Base-by-base conservation (phyloP, 2,113 vertebrate genomes). In the Colossoma macropomum region DNA sequence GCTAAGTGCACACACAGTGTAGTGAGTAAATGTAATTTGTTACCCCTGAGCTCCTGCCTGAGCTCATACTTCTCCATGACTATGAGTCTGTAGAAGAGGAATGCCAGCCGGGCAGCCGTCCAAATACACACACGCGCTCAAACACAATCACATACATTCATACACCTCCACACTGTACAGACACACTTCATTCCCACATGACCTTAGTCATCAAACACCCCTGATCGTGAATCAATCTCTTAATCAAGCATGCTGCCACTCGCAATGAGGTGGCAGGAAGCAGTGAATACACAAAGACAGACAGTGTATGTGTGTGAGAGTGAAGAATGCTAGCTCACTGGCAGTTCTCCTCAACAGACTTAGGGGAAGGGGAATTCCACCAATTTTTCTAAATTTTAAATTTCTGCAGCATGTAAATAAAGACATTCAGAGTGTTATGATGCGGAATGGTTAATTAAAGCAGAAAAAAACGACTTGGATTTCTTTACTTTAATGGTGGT, bases 191-290 rank as follows among this genome's bases (percentile, higher is more conserved):
- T 70, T 68, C 60, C 25, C 70, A 77, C 70, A 68, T 56, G 28
- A 60, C 25, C 27, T 59, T 75, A 69, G 74, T 50, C 50, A 75
- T 87, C 71, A 79, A 81, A 71, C 54, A 21, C 48, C 41, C 69
- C 27, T 27, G 28, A 86, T 68, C 65, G 54, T 63, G 54, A 80
- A 56, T 80, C 65, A 63, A 79, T 79, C 59, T 78, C 68, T 85
- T 82, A 65, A 63, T 45, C 75, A 75, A 76, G 56, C 82, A 82
- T 79, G 86, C 81, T 76, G 70, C 38, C 70, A 85, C 83, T 63
- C 77, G 86, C 66, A 66, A 65, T 77, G 70, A 75, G 79, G 76
- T 62, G 21, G 84, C 79, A 87, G 71, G 38, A 81, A 79, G 59
- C n/a, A 60, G 7, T 28, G 78, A 62, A 70, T 59, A 83, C 38